phyloP scores from a whole-genome alignment of 1,140 invertebrate genomes.

The Leptinotarsa defecta region DNA sequence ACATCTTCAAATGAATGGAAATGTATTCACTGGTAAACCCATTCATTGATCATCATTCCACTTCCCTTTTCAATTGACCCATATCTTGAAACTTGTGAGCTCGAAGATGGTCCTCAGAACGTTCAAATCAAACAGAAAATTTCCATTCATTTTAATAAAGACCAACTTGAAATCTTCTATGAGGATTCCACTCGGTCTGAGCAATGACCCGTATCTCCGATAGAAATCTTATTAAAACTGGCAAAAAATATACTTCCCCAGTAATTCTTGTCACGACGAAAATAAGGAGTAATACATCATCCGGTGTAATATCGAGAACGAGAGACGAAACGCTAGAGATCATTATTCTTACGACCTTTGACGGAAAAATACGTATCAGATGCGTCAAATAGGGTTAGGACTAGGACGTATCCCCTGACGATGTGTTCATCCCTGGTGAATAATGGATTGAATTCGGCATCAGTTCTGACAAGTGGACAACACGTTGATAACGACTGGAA shows the following conservation, averaged over 20 bases:
- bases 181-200: neutral
- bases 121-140: no score
- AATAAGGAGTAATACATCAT: slow-evolving; percentile 42
- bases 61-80: no score
- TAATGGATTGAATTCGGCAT: slow-evolving; percentile 44
- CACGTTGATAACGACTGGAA: slow-evolving; percentile 37
- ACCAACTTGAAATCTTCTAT: no score
- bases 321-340: slow-evolving; percentile 36
- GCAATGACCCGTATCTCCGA: neutral
- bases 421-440: slow-evolving; percentile 47
- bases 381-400: slow-evolving; percentile 45
- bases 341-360: slow-evolving; percentile 44
- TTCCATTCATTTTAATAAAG: no score
- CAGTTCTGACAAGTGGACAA: slow-evolving; percentile 41
- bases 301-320: slow-evolving; percentile 34
- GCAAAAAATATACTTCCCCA: slow-evolving; percentile 28
- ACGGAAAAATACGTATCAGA: slow-evolving; percentile 43
- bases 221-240: neutral
- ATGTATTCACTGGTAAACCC: no score
- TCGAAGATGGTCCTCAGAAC: no score
- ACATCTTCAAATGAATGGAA: no score
- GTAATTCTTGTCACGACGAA: slow-evolving; percentile 33
- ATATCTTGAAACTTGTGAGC: no score
- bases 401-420: slow-evolving; percentile 35
- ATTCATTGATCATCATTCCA: no score